Evolutionary conservation across 2,888 invertebrate species (phyloP), one percentile per base, ranked within the genome.

Genomic region (Andrena marginata): DNA sequence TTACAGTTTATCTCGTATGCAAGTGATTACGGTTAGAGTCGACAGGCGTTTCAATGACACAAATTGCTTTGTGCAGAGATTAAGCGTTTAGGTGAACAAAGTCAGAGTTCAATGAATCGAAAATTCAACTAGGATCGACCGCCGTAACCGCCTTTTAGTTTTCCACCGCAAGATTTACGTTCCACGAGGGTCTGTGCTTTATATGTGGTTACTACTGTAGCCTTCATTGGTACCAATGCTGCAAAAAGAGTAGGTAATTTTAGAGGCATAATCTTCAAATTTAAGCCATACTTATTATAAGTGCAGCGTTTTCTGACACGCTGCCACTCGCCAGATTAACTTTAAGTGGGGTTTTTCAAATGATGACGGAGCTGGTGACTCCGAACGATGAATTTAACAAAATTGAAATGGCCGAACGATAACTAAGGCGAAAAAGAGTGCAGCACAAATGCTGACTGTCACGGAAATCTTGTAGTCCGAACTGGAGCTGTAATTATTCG

Each of bases 41-140:
- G 67, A 72, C 78, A 33, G 56, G 63, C 75, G 70, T 86, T 84
- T 85, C 89, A 85, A 89, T 90, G 85, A 88, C 85, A 84, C 79
- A 88, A 88, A 90, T 90, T 87, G 81, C 82, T 74, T 64, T 70
- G 68, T 69, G 76, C 64, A 54, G 64, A 74, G 80, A 86, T 90
- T 87, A 80, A 89, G 75, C 77, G 74, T 26, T 62, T 72, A 63
- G 51, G 59, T 63, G 62, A 71, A 70, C 75, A 33, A 68, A 64
- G 74, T 77, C 71, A 65, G 70, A 68, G 48, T 48, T 73, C 81
- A 60, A 68, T 77, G 77, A 82, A 81, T 84, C 78, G 84, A 84
- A 89, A 90, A 86, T 83, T 85, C 78, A 67, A 68, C 65, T 68
- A 64, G 42, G 63, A 72, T 48, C 48, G 67, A 77, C 59, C 59